Percentiles rank a stretch among this genome's conserved stretches.
These are phyloP conservation scores for Aythya baeri DNA, from an alignment of 2,113 vertebrate species.

Conservation along the genomic window DNA sequence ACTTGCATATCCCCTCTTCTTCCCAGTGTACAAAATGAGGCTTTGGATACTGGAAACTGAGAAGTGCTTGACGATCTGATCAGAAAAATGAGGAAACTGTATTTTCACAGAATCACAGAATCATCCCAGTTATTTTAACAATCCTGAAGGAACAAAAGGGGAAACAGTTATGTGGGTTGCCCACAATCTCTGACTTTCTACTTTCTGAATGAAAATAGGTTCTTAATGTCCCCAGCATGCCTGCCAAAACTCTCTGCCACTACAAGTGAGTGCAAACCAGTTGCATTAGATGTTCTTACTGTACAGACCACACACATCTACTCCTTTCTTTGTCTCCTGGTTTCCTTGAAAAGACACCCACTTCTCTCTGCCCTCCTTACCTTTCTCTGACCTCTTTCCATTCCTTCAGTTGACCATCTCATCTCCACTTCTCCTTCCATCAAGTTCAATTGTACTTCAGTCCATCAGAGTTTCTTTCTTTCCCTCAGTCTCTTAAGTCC, in stretches of 20 bases:
- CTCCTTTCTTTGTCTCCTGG: neutral
- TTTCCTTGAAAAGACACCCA: neutral
- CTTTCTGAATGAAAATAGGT: neutral
- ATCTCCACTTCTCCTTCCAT: neutral
- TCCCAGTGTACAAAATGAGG: neutral
- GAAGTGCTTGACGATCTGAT: neutral
- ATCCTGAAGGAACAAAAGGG: neutral
- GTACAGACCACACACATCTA: fast-evolving
- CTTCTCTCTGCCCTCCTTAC: neutral
- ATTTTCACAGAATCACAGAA: neutral
- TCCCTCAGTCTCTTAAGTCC: neutral
- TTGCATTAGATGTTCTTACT: neutral
- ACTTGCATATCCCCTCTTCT: neutral
- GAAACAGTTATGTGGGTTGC: neutral
- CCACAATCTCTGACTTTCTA: neutral
- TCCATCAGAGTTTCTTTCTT: neutral
- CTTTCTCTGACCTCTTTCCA: neutral
- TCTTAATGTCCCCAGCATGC: neutral
- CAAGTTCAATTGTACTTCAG: neutral
- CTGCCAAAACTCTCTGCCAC: neutral
- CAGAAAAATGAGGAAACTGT: neutral
- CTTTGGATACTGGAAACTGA: neutral
- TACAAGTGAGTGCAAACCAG: neutral
- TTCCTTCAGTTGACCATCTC: neutral
- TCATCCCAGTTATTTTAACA: neutral